Percentiles rank a stretch among this genome's conserved stretches.
Conservation (phyloP, 1,140 invertebrate genomes). For the Centruroides sculpturatus region DNA sequence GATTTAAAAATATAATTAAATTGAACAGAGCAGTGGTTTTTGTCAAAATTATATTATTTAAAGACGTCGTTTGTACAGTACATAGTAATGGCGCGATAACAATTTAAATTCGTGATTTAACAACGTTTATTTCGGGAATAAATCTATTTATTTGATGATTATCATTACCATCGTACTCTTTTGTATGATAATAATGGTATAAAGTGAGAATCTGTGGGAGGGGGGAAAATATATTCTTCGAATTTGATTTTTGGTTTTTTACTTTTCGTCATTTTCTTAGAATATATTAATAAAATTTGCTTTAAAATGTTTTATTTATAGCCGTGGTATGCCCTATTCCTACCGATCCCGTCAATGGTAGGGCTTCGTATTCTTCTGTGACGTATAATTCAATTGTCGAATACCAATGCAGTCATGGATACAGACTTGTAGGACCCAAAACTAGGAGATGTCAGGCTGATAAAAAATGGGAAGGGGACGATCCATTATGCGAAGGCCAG, state of each 20-base stretch:
- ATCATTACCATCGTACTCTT: no score
- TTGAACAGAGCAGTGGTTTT: no score
- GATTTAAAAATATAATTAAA: background rate
- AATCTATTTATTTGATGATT: no score
- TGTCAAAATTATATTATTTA: no score
- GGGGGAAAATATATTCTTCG: no score
- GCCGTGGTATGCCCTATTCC: constrained; percentile 76
- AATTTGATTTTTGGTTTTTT: no score
- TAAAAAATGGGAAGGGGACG: constrained; percentile 74
- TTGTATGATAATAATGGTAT: no score
- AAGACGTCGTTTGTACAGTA: no score
- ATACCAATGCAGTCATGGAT: constrained; percentile 87
- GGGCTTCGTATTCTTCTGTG: constrained; percentile 77
- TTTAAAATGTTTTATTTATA: constrained; percentile 4
- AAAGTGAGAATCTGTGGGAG: no score
- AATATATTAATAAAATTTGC: background rate
- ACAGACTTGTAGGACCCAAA: constrained; percentile 66
- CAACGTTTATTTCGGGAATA: no score
- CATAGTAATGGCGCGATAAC: no score
- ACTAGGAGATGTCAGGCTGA: constrained; percentile 74
- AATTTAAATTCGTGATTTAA: background rate
- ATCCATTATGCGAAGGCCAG: constrained; percentile 56
- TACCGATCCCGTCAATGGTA: constrained; percentile 74
- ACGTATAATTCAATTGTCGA: constrained; percentile 85
- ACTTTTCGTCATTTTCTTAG: no score